Evolutionary conservation across 2,888 invertebrate species (phyloP).

Genomic region (Lasioglossum villosulum): DNA sequence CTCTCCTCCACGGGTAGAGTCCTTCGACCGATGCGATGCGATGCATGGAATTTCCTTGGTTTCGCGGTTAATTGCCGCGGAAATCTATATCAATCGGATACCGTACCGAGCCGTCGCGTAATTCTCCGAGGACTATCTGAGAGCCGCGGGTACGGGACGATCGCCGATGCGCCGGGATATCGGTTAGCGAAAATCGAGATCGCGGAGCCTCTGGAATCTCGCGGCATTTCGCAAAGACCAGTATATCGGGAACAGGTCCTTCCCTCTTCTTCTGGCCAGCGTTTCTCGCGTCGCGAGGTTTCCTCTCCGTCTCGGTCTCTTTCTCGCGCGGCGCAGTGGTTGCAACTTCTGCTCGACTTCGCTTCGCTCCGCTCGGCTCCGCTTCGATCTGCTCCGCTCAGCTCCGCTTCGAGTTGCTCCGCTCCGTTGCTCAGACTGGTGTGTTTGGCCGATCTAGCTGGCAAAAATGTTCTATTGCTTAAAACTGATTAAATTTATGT

Average conservation of each 20-base stretch:
- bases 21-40: neutral
- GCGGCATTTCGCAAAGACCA: slow-evolving; percentile 80
- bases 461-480: too few relatives aligned
- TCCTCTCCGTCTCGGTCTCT: slow-evolving; percentile 12
- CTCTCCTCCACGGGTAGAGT: neutral
- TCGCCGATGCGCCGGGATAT: slow-evolving; percentile 18
- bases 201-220: slow-evolving; percentile 70
- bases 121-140: slow-evolving; percentile 5
- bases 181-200: slow-evolving; percentile 64
- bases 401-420: too few relatives aligned
- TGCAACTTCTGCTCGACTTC: neutral
- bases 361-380: neutral
- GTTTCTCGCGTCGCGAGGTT: neutral
- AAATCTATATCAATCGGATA: slow-evolving; percentile 29
- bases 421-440: too few relatives aligned
- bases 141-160: neutral
- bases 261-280: slow-evolving; percentile 6
- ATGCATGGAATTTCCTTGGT: slow-evolving; percentile 20
- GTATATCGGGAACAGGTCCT: slow-evolving; percentile 80
- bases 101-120: slow-evolving; percentile 12
- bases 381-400: neutral
- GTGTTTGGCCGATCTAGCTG: too few relatives aligned
- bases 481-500: too few relatives aligned
- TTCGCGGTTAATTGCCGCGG: slow-evolving; percentile 36
- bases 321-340: slow-evolving; percentile 3